These are phyloP conservation scores for Cephus pygmeus DNA, from an alignment of 2,888 invertebrate genomes.

Conservation along the genomic window DNA sequence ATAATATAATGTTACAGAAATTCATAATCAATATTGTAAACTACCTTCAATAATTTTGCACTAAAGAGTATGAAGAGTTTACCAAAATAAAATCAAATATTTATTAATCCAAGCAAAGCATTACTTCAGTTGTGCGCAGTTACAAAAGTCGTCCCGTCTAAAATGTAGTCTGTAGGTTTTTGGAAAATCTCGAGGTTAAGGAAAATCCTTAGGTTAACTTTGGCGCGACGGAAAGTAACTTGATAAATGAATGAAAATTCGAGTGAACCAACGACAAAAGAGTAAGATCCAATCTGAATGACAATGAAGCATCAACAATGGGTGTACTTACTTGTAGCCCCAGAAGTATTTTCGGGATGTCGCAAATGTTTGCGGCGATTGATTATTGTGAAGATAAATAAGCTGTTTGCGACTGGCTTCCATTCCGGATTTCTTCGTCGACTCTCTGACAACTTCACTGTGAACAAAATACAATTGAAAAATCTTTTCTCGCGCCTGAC, in stretches of 20 bases:
- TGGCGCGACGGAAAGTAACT: neutral
- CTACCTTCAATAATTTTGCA: neutral
- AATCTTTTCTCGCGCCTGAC: neutral
- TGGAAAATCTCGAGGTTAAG: neutral
- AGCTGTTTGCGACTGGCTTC: slow-evolving; percentile 54
- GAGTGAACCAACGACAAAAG: neutral
- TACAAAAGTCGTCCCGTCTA: neutral
- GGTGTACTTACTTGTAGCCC: slow-evolving; percentile 36
- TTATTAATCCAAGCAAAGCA: neutral
- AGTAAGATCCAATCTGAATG: neutral
- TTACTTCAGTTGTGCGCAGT: neutral
- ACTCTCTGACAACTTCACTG: slow-evolving; percentile 47
- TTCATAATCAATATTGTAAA: too few species aligned
- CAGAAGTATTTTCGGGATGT: slow-evolving; percentile 38
- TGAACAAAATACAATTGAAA: slow-evolving; percentile 17
- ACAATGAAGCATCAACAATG: neutral
- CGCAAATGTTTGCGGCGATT: slow-evolving; percentile 44
- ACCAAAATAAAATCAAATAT: neutral
- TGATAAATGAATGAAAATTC: neutral
- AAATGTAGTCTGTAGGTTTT: neutral
- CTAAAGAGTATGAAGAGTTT: neutral
- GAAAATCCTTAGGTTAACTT: neutral
- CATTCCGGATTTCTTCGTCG: slow-evolving; percentile 47
- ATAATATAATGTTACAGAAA: neutral
- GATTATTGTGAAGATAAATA: slow-evolving; percentile 57